phyloP scores from a whole-genome alignment of 2,113 vertebrate genomes.

The Eira barbara region DNA sequence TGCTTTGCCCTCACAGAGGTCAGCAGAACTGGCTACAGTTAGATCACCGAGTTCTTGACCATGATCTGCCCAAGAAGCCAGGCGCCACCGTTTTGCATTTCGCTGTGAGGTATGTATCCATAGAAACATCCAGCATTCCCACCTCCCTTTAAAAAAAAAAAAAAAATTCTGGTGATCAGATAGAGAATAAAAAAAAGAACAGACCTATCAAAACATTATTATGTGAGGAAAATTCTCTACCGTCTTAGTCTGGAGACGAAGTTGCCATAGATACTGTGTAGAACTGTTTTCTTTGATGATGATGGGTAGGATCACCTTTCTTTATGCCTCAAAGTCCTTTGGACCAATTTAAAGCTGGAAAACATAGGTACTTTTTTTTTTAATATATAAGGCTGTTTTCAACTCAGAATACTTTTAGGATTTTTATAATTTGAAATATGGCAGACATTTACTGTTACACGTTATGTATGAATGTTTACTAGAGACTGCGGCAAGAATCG shows the following conservation, averaged over 20 bases:
- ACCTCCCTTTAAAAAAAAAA: background rate
- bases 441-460: background rate
- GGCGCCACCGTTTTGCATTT: conserved; percentile 90
- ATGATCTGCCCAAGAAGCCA: conserved; percentile 93
- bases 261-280: background rate
- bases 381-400: background rate
- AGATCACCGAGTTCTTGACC: conserved; percentile 96
- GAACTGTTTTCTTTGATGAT: background rate
- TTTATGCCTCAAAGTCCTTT: conserved; percentile 14
- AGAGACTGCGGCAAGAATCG: conserved; percentile 11
- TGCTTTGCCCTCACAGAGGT: conserved; percentile 84
- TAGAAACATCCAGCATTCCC: background rate
- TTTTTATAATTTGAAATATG: conserved; percentile 17
- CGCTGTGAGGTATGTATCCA: conserved; percentile 89
- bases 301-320: background rate
- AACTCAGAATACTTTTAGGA: background rate
- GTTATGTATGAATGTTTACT: background rate
- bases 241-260: background rate
- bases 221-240: background rate
- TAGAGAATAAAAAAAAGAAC: background rate
- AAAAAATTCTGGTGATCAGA: background rate
- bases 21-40: conserved; percentile 97
- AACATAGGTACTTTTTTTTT: background rate
- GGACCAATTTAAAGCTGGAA: background rate
- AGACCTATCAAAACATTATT: background rate